Percentiles rank a stretch among this genome's conserved stretches.
Conservation (phyloP, 2,113 vertebrate genomes). For the Terrapene triunguis region DNA sequence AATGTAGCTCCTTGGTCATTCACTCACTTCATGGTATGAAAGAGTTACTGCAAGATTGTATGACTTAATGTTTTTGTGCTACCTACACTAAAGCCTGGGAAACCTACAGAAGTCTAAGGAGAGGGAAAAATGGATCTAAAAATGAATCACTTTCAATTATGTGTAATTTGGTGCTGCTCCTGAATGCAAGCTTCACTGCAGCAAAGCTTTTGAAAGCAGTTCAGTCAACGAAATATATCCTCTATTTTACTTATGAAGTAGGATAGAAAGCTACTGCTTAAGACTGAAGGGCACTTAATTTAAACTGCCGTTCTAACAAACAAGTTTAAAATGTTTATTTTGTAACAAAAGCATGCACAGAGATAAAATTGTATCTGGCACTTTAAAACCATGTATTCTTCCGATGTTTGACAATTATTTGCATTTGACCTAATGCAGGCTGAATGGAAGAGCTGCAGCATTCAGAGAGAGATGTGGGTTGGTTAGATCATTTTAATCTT, state of each 20-base stretch:
- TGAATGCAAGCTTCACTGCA: slow-evolving; percentile 76
- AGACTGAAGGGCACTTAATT: slow-evolving; percentile 65
- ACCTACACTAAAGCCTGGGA: slow-evolving; percentile 72
- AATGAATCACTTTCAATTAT: slow-evolving; percentile 77
- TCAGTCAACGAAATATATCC: slow-evolving; percentile 67
- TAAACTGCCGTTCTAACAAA: slow-evolving; percentile 63
- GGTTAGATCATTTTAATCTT: slow-evolving; percentile 58
- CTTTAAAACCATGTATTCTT: slow-evolving; percentile 44
- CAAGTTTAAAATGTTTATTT: slow-evolving; percentile 25
- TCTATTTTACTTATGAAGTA: slow-evolving; percentile 54
- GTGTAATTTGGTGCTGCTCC: slow-evolving; percentile 69
- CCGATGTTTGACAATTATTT: slow-evolving; percentile 67
- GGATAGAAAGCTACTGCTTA: slow-evolving; percentile 45
- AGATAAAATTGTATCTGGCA: slow-evolving; percentile 42
- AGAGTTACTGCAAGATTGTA: slow-evolving; percentile 82
- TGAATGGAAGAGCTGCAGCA: slow-evolving; percentile 71
- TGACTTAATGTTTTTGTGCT: slow-evolving; percentile 83
- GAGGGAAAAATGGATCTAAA: slow-evolving; percentile 55
- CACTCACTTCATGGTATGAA: slow-evolving; percentile 75
- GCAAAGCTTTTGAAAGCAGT: slow-evolving; percentile 72
- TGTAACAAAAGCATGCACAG: not conserved
- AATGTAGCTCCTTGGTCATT: slow-evolving; percentile 69
- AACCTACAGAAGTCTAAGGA: slow-evolving; percentile 68
- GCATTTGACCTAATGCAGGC: slow-evolving; percentile 72
- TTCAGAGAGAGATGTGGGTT: slow-evolving; percentile 36